These are phyloP conservation scores for Strigamia maritima DNA, from an alignment of 2,888 invertebrate genomes.

Conservation along the genomic window DNA sequence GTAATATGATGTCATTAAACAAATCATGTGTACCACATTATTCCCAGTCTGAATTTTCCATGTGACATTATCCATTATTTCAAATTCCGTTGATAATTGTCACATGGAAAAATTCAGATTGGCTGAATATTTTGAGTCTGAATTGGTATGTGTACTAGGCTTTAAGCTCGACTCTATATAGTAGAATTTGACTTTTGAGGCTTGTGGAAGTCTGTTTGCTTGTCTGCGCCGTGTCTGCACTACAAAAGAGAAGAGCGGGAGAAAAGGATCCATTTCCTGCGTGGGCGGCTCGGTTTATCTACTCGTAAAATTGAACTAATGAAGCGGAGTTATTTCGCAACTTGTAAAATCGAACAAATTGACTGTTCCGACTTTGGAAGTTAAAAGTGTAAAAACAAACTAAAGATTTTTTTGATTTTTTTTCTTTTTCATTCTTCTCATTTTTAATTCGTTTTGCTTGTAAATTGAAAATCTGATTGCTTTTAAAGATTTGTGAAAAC, in stretches of 20 bases:
- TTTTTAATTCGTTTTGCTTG: background rate
- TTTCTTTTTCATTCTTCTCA: no score
- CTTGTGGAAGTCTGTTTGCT: background rate
- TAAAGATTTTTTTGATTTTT: background rate
- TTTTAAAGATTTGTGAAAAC: background rate
- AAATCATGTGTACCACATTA: no score
- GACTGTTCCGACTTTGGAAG: background rate
- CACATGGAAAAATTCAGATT: no score
- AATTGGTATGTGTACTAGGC: no score
- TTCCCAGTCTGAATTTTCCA: no score
- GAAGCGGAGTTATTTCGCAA: conserved; percentile 15
- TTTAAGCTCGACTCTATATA: background rate
- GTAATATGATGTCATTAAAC: no score
- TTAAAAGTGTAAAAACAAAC: background rate
- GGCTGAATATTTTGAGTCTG: no score
- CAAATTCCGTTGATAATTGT: no score
- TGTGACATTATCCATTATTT: no score
- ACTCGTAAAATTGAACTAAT: conserved; percentile 35
- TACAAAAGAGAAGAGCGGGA: background rate
- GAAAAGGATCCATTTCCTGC: conserved; percentile 22
- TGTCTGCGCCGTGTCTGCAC: no score
- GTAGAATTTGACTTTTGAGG: background rate
- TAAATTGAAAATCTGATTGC: background rate
- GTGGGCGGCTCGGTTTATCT: conserved; percentile 24
- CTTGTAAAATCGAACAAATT: conserved; percentile 13